Evolutionary conservation across 2,113 vertebrate genomes (phyloP).

Genomic region (Perca flavescens): DNA sequence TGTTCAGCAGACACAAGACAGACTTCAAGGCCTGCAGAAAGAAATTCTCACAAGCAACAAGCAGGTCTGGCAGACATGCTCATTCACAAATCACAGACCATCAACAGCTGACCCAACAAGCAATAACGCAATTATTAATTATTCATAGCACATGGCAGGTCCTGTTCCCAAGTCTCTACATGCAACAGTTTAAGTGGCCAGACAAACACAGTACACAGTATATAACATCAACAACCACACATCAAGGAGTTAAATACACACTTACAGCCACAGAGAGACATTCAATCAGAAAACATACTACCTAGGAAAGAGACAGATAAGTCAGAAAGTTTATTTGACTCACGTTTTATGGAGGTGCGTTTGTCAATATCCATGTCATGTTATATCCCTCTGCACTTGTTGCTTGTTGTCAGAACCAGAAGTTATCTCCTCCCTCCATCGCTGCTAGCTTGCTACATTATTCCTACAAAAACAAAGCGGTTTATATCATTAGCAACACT

Average conservation of each 20-base stretch:
- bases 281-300: neutral
- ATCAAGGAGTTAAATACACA: neutral
- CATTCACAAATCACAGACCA: neutral
- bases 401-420: neutral
- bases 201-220: neutral
- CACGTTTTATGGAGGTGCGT: neutral
- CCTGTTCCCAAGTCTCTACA: neutral
- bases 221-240: neutral
- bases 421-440: neutral
- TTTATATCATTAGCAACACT: neutral
- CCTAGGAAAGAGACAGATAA: neutral
- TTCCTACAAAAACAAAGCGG: neutral
- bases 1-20: neutral
- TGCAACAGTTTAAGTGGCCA: neutral
- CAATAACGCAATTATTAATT: neutral
- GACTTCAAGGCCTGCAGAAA: neutral
- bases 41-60: neutral
- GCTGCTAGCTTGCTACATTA: neutral
- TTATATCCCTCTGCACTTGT: neutral
- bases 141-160: neutral
- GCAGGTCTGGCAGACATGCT: neutral
- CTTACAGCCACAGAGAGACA: neutral
- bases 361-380: neutral
- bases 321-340: neutral
- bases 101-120: neutral